Base-by-base conservation (phyloP, 2,797 vertebrate species). In the Pogoniulus pusillus region DNA sequence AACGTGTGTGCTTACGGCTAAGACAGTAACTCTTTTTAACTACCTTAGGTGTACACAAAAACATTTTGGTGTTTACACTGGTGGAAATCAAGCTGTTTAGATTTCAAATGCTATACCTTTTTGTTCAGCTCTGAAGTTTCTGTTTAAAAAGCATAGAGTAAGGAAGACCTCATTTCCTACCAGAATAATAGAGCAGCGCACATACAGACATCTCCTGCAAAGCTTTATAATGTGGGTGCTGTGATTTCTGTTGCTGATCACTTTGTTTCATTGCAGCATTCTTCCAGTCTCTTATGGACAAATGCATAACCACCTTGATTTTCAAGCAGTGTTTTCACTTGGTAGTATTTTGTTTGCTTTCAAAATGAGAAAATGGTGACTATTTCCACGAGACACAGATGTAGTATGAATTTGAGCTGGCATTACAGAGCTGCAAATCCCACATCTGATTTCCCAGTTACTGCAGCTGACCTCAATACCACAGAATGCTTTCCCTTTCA, bases 391-490 rank as follows among this genome's bases (percentile, higher is more conserved):
- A 65, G 51, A 70, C 16, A 39, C 23, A 58, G 20, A 76, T 37
- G 41, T 18, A 59, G 60, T 16, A 49, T 2, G 12, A 70, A 68
- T 54, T 59, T 49, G 57, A 88, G 66, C 49, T 2, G 10, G 90
- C 65, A 87, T 70, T 91, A 82, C 18, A 72, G 60, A 83, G 71
- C 68, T 82, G 53, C 47, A 78, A 79, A 92, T 79, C 85, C 74
- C 80, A 75, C 80, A 87, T 32, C 82, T 0, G 0, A 92, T 72
- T 85, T 63, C 76, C 43, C 53, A 69, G 62, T 75, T 71, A 58
- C 20, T 47, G 55, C 6, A 72, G 77, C 78, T 92, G 94, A 96
- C 95, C 94, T 91, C 85, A 92, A 92, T 94, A 75, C 87, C 58
- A 32, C 53, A 24, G 15, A 89, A 75, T 5, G 24, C 79, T 55